Conservation (phyloP, 2,888 invertebrate species). For the Drosophila prolongata region DNA sequence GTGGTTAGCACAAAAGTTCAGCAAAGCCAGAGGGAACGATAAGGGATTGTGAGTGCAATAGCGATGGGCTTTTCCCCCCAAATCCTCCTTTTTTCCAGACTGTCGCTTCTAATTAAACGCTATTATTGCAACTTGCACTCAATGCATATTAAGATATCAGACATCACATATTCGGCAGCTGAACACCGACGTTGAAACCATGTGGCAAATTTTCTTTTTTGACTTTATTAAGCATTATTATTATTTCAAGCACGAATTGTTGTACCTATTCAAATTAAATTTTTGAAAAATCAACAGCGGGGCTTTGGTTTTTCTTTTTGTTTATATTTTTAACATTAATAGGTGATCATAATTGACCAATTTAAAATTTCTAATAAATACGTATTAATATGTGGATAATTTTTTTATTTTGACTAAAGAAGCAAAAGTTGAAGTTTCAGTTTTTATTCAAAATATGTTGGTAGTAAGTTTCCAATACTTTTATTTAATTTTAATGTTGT, state of each 20-base stretch:
- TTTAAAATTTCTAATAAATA: too few relatives aligned
- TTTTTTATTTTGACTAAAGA: too few relatives aligned
- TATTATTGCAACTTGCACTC: slow-evolving; percentile 23
- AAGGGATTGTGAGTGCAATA: slow-evolving; percentile 3
- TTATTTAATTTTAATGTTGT: too few relatives aligned
- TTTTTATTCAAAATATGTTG: too few relatives aligned
- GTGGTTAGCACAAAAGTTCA: slow-evolving; percentile 59
- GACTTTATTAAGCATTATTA: neutral
- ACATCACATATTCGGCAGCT: too few relatives aligned
- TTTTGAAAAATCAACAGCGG: neutral
- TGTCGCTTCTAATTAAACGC: slow-evolving; percentile 36
- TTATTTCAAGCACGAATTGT: neutral
- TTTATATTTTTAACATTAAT: too few relatives aligned
- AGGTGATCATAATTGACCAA: neutral
- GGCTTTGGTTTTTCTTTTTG: too few relatives aligned
- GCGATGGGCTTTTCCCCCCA: neutral
- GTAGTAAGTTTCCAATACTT: too few relatives aligned
- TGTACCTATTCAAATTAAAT: neutral
- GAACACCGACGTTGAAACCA: too few relatives aligned
- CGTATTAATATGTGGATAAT: too few relatives aligned
- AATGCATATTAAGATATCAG: slow-evolving; percentile 17
- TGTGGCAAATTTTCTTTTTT: neutral
- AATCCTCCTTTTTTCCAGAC: neutral
- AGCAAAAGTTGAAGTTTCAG: too few relatives aligned
- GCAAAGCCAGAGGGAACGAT: slow-evolving; percentile 18